Evolutionary conservation across 2,797 vertebrate species (phyloP), one percentile per base, ranked within the genome.

Genomic region (Halcyon chelicuti): DNA sequence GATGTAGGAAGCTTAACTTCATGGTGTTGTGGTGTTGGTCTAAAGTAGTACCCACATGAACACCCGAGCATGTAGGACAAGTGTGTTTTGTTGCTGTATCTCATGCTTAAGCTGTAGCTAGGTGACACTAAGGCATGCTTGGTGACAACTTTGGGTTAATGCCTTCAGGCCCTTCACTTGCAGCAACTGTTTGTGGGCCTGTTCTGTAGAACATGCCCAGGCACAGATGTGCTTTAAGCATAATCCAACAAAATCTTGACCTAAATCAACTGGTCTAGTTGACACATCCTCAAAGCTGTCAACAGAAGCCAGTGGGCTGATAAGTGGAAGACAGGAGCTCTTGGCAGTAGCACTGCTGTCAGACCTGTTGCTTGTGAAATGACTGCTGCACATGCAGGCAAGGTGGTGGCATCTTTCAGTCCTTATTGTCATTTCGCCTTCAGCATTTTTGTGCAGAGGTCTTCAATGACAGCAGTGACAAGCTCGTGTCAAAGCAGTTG

Each of bases 331-430:
- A 51, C 22, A 54, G 71, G 37, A 77, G 73, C n/a, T 74, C 82
- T 93, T 96, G 95, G 92, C 96, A 96, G 88, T 54, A 23, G 90
- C 12, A 11, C 58, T 88, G 76, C 79, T 95, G 86, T 92, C 90
- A 90, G 77, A 86, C 88, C 66, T 92, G 76, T 61, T 91, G 87
- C 58, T 93, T 92, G 79, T 94, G 92, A 88, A 88, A 88, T 62
- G 58, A 58, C 29, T 26, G 35, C 70, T 75, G 68, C 46, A 20
- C 35, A 39, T 13, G 7, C 72, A 37, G 2, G 18, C 40, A 39
- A 62, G 40, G 31, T 54, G 35, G 90, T 80, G 90, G 51, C 29
- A 26, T 78, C 58, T 88, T 86, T 81, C 82, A 71, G 4, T 62
- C 62, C 39, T 81, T 37, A 10, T 13, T 88, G 63, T 60, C 9